phyloP scores from a whole-genome alignment of 1,140 invertebrate genomes.

The Bombus difficillimus region DNA sequence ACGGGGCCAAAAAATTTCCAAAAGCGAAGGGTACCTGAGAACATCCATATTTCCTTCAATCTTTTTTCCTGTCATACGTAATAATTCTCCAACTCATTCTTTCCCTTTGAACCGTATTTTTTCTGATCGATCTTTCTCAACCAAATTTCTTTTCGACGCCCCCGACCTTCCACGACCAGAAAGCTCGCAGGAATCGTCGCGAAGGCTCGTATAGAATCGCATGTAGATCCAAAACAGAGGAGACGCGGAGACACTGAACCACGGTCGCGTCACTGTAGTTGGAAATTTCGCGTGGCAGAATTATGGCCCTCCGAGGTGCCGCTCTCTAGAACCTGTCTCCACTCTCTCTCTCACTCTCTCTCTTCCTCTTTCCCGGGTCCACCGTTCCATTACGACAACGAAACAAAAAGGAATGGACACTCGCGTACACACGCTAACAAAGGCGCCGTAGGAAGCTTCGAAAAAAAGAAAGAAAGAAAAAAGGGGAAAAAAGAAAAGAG shows the following conservation, averaged over 20 bases:
- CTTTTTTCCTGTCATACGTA: no score
- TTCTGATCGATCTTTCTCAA: background rate
- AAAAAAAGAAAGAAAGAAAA: background rate
- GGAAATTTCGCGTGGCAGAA: conserved; percentile 65
- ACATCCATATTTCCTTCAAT: no score
- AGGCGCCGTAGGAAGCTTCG: no score
- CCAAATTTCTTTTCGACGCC: background rate
- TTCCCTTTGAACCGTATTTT: no score
- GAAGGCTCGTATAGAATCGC: conserved; percentile 1
- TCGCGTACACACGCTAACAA: background rate
- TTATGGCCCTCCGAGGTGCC: conserved; percentile 65
- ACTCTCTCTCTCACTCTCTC: conserved; percentile 32
- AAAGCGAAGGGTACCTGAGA: no score
- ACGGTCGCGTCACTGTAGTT: conserved; percentile 47
- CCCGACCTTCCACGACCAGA: background rate
- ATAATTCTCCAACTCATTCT: no score
- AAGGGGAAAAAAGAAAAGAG: conserved; percentile 1
- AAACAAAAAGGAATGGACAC: background rate
- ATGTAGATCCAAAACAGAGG: conserved; percentile 11
- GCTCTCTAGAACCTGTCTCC: conserved; percentile 52
- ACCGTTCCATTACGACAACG: conserved; percentile 36
- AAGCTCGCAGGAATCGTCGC: background rate
- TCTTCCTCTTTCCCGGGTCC: conserved; percentile 37
- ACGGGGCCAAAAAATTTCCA: no score
- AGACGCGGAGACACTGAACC: conserved; percentile 43